Evolutionary conservation across 2,888 invertebrate species (phyloP).

Genomic region (Nasonovia ribisnigri): DNA sequence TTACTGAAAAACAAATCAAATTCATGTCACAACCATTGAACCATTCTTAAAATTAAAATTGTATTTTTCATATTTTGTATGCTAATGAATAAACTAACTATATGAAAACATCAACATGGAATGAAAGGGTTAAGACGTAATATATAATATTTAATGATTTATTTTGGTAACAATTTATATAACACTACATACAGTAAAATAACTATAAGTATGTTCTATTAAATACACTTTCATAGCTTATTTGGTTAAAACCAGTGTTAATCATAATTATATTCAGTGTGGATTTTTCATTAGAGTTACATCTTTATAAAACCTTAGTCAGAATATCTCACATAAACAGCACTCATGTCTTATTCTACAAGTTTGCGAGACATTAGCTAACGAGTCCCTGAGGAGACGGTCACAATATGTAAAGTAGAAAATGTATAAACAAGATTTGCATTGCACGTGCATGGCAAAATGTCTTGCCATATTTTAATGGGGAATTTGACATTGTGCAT

Average conservation of each 20-base stretch:
- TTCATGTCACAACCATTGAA: background rate
- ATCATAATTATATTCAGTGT: background rate
- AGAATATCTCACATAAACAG: background rate
- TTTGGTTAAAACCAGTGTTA: background rate
- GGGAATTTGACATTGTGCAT: constrained; percentile 25
- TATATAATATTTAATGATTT: background rate
- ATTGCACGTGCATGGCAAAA: background rate
- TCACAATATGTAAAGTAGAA: constrained; percentile 22
- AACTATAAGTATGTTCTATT: background rate
- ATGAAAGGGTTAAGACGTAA: background rate
- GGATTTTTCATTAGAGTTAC: background rate
- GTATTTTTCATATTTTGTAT: background rate
- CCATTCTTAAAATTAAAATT: background rate
- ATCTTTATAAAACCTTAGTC: background rate
- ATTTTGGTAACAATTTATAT: background rate
- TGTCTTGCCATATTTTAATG: constrained; percentile 1
- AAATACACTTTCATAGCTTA: background rate
- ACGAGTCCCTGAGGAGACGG: background rate
- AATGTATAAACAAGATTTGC: background rate
- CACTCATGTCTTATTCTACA: background rate
- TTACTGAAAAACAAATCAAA: background rate
- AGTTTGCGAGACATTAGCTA: background rate
- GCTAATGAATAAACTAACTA: background rate
- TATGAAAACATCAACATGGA: background rate
- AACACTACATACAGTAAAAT: background rate